Conservation (phyloP, 2,888 invertebrate genomes). For the Heliconius hortense region DNA sequence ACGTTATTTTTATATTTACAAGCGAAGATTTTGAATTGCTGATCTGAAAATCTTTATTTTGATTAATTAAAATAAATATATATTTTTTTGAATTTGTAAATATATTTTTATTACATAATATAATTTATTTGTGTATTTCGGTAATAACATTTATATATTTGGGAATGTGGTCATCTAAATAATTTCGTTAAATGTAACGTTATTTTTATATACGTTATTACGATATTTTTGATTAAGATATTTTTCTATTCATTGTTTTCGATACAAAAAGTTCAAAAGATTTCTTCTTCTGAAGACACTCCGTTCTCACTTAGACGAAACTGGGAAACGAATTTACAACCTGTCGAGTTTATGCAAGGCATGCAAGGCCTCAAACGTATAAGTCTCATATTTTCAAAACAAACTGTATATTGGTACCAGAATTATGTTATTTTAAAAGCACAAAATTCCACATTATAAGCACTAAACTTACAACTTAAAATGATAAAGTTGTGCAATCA, state of each 20-base stretch:
- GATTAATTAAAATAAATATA: not conserved
- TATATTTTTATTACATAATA: not conserved
- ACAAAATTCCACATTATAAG: not conserved
- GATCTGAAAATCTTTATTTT: not conserved
- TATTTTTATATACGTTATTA: no score
- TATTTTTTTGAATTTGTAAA: not conserved
- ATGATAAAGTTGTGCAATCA: conserved; percentile 1
- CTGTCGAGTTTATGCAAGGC: no score
- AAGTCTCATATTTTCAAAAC: not conserved
- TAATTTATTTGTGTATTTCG: not conserved
- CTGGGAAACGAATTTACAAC: no score
- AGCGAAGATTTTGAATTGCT: not conserved
- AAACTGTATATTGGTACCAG: not conserved
- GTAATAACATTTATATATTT: no score
- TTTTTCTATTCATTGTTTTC: no score
- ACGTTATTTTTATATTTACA: not conserved
- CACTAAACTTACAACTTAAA: not conserved
- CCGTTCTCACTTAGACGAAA: no score
- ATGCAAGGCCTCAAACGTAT: no score
- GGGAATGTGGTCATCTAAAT: no score
- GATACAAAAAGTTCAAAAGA: no score
- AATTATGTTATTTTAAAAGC: not conserved
- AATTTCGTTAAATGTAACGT: no score
- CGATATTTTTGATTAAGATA: no score
- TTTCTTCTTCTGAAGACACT: no score